These are phyloP conservation scores for Drosophila sordidapex DNA, from an alignment of 2,888 invertebrate species.

Conservation along the genomic window DNA sequence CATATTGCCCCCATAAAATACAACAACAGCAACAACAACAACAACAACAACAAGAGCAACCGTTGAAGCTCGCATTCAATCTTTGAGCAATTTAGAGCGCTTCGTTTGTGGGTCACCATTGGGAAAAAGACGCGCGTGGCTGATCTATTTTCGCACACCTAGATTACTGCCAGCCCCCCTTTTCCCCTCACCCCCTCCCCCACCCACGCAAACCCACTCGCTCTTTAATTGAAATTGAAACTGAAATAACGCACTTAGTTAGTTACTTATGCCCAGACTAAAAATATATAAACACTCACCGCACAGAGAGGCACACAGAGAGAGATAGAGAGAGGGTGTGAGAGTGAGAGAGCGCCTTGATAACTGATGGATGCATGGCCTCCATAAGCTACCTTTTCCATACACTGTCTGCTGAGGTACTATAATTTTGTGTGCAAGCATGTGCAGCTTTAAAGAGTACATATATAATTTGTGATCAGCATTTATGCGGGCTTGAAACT, in stretches of 20 bases:
- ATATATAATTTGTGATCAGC: background rate
- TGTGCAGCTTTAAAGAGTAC: background rate
- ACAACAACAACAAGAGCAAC: conserved; percentile 14
- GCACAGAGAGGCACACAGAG: background rate
- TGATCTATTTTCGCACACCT: conserved; percentile 69
- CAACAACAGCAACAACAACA: too few species aligned
- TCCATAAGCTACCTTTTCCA: background rate
- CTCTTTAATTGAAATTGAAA: conserved; percentile 75
- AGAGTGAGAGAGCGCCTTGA: conserved; percentile 16
- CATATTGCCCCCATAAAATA: conserved; percentile 38
- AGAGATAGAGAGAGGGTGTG: background rate
- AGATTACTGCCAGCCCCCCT: conserved; percentile 27
- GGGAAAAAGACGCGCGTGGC: conserved; percentile 49
- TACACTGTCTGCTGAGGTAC: background rate
- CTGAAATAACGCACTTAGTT: conserved; percentile 70
- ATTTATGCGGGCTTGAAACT: background rate
- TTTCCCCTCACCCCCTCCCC: background rate
- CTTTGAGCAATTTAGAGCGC: conserved; percentile 68
- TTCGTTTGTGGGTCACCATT: conserved; percentile 48
- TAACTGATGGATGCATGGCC: conserved; percentile 26
- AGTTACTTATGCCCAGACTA: conserved; percentile 64
- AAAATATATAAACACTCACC: conserved; percentile 58
- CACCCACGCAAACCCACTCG: background rate
- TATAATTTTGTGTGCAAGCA: background rate
- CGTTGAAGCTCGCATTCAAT: conserved; percentile 49